phyloP scores from a whole-genome alignment of 2,797 vertebrate genomes.

The Merluccius polli region DNA sequence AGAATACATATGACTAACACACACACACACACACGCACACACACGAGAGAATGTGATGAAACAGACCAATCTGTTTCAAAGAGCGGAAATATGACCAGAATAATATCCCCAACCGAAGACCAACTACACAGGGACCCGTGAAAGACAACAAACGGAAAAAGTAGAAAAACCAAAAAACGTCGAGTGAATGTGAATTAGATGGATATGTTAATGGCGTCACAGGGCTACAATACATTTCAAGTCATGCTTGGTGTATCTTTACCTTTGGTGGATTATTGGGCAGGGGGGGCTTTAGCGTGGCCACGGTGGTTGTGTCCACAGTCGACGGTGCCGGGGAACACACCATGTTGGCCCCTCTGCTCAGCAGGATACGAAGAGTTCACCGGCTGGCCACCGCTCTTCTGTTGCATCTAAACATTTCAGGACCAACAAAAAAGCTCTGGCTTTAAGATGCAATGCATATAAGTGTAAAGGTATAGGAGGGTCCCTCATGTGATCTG shows the following conservation, averaged over 20 bases:
- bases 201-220: conserved; percentile 19
- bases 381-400: conserved; percentile 42
- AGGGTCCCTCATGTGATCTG: background rate
- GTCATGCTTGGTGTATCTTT: background rate
- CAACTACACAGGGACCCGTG: conserved; percentile 18
- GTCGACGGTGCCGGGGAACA: conserved; percentile 66
- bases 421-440: background rate
- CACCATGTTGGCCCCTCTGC: conserved; percentile 66
- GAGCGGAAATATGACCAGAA: background rate
- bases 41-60: conserved; percentile 3
- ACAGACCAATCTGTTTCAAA: background rate
- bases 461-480: background rate
- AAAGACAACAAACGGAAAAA: conserved; percentile 47
- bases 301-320: conserved; percentile 56
- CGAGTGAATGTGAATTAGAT: conserved; percentile 25
- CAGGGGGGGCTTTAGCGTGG: conserved; percentile 66
- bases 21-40: background rate
- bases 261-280: conserved; percentile 71
- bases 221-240: background rate
- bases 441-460: background rate
- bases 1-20: conserved; percentile 28
- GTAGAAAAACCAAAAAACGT: conserved; percentile 25
- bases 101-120: background rate
- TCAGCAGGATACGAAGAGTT: conserved; percentile 67
- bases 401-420: conserved; percentile 64